phyloP scores from a whole-genome alignment of 2,888 invertebrate genomes.

The Cephalotes varians region DNA sequence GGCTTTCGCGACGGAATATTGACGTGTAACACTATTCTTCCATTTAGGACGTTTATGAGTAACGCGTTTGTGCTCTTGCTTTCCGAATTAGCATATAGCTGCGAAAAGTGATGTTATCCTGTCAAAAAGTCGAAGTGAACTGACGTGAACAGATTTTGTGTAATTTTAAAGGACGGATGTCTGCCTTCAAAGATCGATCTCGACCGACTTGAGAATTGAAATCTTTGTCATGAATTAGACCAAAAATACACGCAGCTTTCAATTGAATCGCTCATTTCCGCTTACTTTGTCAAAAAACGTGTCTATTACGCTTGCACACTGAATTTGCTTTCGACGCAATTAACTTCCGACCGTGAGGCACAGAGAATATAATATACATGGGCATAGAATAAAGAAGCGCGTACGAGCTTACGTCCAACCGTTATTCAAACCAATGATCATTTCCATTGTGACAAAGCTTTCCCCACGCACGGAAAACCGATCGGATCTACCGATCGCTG shows the following conservation, averaged over 20 bases:
- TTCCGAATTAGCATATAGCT: conserved; percentile 24
- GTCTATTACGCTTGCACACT: conserved; percentile 76
- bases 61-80: conserved; percentile 4
- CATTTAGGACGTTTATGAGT: conserved; percentile 3
- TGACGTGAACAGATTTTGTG: neutral
- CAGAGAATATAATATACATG: conserved; percentile 45
- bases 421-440: conserved; percentile 33
- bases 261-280: conserved; percentile 36
- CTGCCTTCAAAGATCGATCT: neutral
- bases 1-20: conserved; percentile 16
- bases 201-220: neutral
- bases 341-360: conserved; percentile 42
- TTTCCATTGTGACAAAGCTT: conserved; percentile 63
- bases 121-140: neutral
- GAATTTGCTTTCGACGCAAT: conserved; percentile 68
- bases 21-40: conserved; percentile 8
- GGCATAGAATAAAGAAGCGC: conserved; percentile 40
- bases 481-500: conserved; percentile 56
- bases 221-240: conserved; percentile 13
- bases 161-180: neutral
- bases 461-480: conserved; percentile 51
- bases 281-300: conserved; percentile 49
- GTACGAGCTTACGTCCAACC: conserved; percentile 22
- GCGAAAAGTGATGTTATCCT: neutral
- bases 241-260: conserved; percentile 41